Conservation (phyloP, 2,797 vertebrate species). For the Prunella strophiata region DNA sequence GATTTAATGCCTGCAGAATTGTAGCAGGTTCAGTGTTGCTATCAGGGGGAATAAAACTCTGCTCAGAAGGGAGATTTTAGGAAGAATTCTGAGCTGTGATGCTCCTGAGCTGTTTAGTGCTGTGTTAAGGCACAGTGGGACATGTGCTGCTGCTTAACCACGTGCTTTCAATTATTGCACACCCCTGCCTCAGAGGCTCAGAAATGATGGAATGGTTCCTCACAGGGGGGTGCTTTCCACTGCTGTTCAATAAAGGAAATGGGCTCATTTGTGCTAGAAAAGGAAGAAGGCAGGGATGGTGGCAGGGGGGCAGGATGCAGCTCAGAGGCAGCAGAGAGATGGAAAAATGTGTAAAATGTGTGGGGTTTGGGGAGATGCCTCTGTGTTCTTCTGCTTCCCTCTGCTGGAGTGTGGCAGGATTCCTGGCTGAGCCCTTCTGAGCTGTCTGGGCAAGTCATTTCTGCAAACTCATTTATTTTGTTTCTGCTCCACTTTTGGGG, state of each 20-base stretch:
- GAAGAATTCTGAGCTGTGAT: fast-evolving
- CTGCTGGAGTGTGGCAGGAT: conserved; percentile 56
- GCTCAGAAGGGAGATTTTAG: conserved; percentile 15
- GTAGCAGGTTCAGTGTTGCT: neutral
- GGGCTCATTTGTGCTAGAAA: neutral
- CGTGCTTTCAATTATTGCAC: neutral
- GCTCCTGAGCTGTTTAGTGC: neutral
- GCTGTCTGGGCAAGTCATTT: neutral
- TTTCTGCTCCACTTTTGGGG: fast-evolving
- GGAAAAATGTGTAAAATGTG: fast-evolving
- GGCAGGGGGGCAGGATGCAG: neutral
- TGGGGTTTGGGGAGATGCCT: neutral
- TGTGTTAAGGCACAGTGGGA: neutral
- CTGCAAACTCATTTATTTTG: neutral
- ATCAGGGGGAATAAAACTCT: neutral
- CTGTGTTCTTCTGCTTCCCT: conserved; percentile 60
- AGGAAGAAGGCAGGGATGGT: neutral
- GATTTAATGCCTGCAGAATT: neutral
- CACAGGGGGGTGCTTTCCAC: neutral
- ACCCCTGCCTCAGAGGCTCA: neutral
- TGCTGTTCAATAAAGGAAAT: neutral
- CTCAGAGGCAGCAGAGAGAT: fast-evolving
- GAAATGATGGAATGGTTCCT: neutral
- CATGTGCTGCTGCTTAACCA: neutral
- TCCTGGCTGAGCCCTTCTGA: neutral